Conservation (phyloP, 2,888 invertebrate species). For the Crocallis elinguaria region DNA sequence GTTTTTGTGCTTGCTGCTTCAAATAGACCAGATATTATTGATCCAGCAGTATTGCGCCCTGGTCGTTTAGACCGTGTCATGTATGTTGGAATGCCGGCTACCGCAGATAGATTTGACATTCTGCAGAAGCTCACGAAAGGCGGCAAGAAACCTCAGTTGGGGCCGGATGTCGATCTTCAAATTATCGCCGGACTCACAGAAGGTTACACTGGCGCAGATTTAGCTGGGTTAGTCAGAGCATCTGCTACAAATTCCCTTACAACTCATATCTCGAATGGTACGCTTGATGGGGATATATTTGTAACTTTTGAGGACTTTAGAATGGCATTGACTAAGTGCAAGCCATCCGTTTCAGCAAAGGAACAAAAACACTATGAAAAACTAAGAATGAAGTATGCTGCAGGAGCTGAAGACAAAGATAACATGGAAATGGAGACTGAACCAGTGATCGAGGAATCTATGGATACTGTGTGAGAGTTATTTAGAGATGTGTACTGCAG, state of each 20-base stretch:
- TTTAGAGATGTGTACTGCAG: conserved; percentile 52
- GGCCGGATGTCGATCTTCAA: conserved; percentile 90
- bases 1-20: conserved; percentile 98
- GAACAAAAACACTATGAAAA: conserved; percentile 92
- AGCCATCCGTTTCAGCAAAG: conserved; percentile 94
- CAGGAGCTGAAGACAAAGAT: conserved; percentile 76
- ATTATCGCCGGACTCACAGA: conserved; percentile 88
- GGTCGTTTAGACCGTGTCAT: conserved; percentile 96
- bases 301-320: conserved; percentile 90
- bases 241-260: conserved; percentile 93
- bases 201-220: conserved; percentile 97
- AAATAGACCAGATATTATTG: conserved; percentile 98
- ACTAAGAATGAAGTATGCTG: conserved; percentile 87
- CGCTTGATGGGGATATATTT: conserved; percentile 81
- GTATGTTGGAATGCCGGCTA: conserved; percentile 94
- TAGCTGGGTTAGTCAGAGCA: conserved; percentile 94
- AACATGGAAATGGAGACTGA: conserved; percentile 85
- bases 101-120: conserved; percentile 93
- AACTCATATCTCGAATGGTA: conserved; percentile 87
- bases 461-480: conserved; percentile 77
- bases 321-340: conserved; percentile 90
- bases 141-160: conserved; percentile 91
- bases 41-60: conserved; percentile 95
- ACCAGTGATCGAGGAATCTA: conserved; percentile 74
- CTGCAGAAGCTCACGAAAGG: conserved; percentile 95